Evolutionary conservation across 92 coral and sea anemone genomes (phyloP).

Genomic region (Bergia puertoricense): DNA sequence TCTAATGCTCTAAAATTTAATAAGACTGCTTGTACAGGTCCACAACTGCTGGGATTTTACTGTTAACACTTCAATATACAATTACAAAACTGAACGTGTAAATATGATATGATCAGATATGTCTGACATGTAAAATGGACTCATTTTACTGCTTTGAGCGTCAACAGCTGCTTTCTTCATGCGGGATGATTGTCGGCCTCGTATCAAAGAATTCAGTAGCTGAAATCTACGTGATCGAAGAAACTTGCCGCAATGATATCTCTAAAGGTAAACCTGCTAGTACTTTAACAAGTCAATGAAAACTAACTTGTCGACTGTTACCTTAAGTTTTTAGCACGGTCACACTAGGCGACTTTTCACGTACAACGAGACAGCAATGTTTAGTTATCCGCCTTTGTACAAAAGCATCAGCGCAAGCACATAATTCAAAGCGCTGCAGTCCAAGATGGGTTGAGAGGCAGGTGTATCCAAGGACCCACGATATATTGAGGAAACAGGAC

Average conservation of each 20-base stretch:
- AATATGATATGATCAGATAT: not conserved
- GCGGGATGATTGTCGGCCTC: not conserved
- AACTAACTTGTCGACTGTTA: not conserved
- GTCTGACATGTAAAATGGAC: not conserved
- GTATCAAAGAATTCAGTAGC: not conserved
- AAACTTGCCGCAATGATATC: not conserved
- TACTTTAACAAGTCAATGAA: not conserved
- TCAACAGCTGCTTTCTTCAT: not conserved
- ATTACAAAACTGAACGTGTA: not conserved
- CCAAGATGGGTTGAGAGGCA: not conserved
- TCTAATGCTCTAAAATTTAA: not conserved
- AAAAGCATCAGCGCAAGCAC: not conserved
- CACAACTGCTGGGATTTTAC: conserved; percentile 17
- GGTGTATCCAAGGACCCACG: conserved; percentile 11
- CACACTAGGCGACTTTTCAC: not conserved
- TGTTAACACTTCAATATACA: not conserved
- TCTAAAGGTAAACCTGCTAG: not conserved
- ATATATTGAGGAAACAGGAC: conserved; percentile 6
- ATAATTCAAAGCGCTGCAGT: not conserved
- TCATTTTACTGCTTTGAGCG: conserved; percentile 4
- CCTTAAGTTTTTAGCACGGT: not conserved
- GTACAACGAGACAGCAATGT: not conserved
- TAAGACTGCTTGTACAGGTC: not conserved
- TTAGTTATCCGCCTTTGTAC: not conserved
- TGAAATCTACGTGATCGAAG: not conserved